These are phyloP conservation scores for Leucophenga maculata DNA, from an alignment of 2,888 invertebrate species.

Conservation along the genomic window DNA sequence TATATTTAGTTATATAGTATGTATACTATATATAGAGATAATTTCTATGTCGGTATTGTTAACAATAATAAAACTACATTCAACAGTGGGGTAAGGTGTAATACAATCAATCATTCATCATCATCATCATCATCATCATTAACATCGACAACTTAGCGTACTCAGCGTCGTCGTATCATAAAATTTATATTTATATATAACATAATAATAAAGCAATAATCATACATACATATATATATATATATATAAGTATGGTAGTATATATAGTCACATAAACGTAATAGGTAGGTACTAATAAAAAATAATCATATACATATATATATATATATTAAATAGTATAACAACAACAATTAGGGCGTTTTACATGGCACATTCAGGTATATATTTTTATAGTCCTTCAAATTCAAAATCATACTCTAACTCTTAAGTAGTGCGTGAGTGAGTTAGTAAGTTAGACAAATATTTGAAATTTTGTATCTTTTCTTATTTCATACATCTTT, in stretches of 20 bases:
- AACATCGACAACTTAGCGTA: no score
- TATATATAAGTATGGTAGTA: neutral
- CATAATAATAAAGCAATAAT: constrained; percentile 3
- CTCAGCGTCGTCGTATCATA: no score
- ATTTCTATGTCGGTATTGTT: constrained; percentile 34
- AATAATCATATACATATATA: constrained; percentile 42
- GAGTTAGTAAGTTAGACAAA: no score
- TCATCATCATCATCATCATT: no score
- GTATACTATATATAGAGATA: constrained; percentile 46
- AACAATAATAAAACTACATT: constrained; percentile 55
- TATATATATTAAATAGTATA: constrained; percentile 41
- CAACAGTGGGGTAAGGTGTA: constrained; percentile 40
- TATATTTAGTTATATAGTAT: constrained; percentile 14
- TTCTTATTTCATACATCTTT: no score
- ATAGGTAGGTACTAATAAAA: constrained; percentile 36
- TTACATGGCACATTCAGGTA: constrained; percentile 62
- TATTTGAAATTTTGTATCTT: neutral
- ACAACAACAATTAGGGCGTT: constrained; percentile 57
- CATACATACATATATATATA: constrained; percentile 14
- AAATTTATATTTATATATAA: constrained; percentile 26
- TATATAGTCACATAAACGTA: neutral
- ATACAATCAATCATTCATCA: constrained; percentile 11
- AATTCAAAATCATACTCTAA: neutral
- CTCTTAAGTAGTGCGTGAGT: no score
- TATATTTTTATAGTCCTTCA: constrained; percentile 43